Evolutionary conservation across 2,797 vertebrate species (phyloP).

Genomic region (Acomys russatus): DNA sequence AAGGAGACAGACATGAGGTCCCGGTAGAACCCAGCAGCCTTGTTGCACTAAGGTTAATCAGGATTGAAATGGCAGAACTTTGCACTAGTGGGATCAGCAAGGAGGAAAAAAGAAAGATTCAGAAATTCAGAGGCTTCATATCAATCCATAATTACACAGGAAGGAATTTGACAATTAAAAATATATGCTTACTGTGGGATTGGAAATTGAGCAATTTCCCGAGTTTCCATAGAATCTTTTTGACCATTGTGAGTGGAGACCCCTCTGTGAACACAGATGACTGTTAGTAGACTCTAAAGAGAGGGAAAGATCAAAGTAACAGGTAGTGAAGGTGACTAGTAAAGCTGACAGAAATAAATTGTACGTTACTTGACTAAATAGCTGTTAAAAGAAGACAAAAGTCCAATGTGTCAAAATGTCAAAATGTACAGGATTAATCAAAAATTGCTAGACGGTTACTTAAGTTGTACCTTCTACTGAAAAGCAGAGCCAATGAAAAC

Average conservation of each 20-base stretch:
- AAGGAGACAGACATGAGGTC: too few species aligned
- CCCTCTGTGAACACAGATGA: not conserved
- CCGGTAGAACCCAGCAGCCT: not conserved
- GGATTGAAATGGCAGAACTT: not conserved
- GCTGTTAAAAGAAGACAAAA: not conserved
- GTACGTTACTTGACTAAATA: not conserved
- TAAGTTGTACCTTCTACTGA: not conserved
- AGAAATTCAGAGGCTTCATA: not conserved
- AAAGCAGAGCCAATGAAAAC: not conserved
- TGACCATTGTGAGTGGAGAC: not conserved
- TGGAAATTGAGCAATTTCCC: not conserved
- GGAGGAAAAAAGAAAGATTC: not conserved
- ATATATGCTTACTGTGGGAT: not conserved
- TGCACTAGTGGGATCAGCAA: not conserved
- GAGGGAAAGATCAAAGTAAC: not conserved
- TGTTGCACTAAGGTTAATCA: not conserved
- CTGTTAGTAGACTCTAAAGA: not conserved
- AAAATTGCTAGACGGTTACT: not conserved
- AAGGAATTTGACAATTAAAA: too few species aligned
- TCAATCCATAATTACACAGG: not conserved
- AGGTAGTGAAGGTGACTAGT: not conserved
- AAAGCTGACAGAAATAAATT: not conserved
- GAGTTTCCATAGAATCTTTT: not conserved
- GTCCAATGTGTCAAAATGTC: not conserved
- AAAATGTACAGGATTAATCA: not conserved